These are phyloP conservation scores for Bhutanitis thaidina DNA, from an alignment of 2,888 invertebrate species.

Conservation along the genomic window DNA sequence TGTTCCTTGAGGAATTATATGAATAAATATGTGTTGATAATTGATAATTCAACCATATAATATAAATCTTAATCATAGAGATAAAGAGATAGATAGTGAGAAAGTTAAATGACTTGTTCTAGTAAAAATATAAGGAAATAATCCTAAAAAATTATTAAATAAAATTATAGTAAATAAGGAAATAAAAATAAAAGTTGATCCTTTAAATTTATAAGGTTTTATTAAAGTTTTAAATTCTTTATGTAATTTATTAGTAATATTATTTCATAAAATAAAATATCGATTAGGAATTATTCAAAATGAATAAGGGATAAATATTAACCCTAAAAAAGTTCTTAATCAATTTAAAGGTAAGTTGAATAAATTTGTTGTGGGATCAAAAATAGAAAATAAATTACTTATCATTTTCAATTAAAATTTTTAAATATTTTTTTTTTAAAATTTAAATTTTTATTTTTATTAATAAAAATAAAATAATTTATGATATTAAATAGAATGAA, in stretches of 20 bases:
- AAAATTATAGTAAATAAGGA: slow-evolving; percentile 80
- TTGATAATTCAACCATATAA: slow-evolving; percentile 82
- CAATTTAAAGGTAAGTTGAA: slow-evolving; percentile 79
- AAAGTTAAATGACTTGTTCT: slow-evolving; percentile 82
- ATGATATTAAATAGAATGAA: slow-evolving; percentile 73
- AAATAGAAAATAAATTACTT: background rate
- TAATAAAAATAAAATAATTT: slow-evolving; percentile 70
- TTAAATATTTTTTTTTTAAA: background rate
- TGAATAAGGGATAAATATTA: slow-evolving; percentile 71
- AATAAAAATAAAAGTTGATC: slow-evolving; percentile 56
- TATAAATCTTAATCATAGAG: slow-evolving; percentile 83
- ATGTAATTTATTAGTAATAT: slow-evolving; percentile 25
- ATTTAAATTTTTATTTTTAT: slow-evolving; percentile 36
- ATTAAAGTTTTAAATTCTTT: no score
- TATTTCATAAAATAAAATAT: slow-evolving; percentile 68
- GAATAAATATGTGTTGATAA: slow-evolving; percentile 82
- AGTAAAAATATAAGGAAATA: slow-evolving; percentile 87
- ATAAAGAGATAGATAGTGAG: slow-evolving; percentile 79
- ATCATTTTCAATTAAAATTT: background rate
- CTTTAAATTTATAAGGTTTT: no score
- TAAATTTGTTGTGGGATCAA: slow-evolving; percentile 68
- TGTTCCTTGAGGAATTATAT: slow-evolving; percentile 82
- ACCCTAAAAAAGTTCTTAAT: slow-evolving; percentile 74
- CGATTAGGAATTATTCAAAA: slow-evolving; percentile 80
- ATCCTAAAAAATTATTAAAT: slow-evolving; percentile 84